Conservation (phyloP, 2,888 invertebrate species). For the Caenorhabditis auriculariae region DNA sequence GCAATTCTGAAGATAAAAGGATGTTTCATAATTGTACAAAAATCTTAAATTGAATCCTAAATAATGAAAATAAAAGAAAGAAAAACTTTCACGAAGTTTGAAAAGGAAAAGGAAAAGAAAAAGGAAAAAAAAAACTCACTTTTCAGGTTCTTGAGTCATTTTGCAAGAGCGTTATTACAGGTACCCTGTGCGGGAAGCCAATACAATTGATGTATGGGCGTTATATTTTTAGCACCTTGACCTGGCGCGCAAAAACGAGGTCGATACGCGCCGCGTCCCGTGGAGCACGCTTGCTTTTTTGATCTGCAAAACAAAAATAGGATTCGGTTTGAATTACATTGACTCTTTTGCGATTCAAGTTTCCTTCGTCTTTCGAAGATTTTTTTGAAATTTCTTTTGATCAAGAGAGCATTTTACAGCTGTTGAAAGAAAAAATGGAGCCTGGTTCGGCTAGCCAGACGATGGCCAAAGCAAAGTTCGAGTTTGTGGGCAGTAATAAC, state of each 20-base stretch:
- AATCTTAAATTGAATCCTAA: no score
- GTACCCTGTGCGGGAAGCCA: conserved; percentile 8
- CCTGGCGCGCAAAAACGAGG: background rate
- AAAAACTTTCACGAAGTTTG: no score
- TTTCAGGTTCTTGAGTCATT: conserved; percentile 50
- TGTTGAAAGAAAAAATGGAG: conserved; percentile 15
- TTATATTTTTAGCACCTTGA: no score
- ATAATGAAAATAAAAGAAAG: no score
- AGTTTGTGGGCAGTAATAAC: conserved; percentile 92
- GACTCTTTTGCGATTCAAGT: background rate
- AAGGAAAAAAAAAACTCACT: conserved; percentile 21
- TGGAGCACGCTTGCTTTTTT: no score
- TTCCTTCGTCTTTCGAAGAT: background rate
- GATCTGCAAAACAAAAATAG: no score
- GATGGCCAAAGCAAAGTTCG: conserved; percentile 76
- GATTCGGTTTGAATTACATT: background rate
- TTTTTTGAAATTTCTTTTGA: conserved; percentile 7
- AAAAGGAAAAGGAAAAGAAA: no score
- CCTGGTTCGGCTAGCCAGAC: background rate
- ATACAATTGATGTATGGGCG: conserved; percentile 4
- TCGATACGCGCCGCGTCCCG: background rate
- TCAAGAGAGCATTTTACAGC: background rate
- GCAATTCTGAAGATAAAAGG: no score
- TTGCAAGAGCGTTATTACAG: conserved; percentile 18
- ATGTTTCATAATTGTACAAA: no score